Conservation (phyloP, 2,888 invertebrate species). For the Philopedon plagiatum region DNA sequence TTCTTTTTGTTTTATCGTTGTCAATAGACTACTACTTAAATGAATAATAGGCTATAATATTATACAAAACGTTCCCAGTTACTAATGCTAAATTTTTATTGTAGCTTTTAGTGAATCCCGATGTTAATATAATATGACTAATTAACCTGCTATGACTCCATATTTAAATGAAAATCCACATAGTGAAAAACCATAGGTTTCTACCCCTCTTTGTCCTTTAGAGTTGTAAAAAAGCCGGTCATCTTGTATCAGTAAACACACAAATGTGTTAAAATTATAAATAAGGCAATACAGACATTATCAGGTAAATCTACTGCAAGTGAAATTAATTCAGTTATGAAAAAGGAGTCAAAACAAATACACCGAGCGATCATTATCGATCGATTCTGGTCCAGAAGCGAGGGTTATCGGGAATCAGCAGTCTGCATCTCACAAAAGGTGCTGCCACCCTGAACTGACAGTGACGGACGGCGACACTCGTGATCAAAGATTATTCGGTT, state of each 20-base stretch:
- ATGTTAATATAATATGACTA: too few species aligned
- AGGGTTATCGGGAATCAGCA: slow-evolving; percentile 55
- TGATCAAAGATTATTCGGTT: slow-evolving; percentile 56
- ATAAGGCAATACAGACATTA: background rate
- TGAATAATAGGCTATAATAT: too few species aligned
- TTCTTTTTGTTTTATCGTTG: too few species aligned
- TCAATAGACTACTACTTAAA: too few species aligned
- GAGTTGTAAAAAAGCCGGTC: background rate
- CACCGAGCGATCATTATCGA: slow-evolving; percentile 34
- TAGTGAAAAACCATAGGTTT: too few species aligned
- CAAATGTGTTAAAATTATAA: background rate
- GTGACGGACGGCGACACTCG: slow-evolving; percentile 60
- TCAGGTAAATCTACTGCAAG: background rate
- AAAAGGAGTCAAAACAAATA: slow-evolving; percentile 9
- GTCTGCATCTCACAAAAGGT: slow-evolving; percentile 56
- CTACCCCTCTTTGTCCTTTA: background rate
- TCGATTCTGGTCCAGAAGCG: slow-evolving; percentile 41
- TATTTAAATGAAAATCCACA: too few species aligned
- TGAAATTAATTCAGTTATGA: background rate
- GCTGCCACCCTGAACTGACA: slow-evolving; percentile 60
- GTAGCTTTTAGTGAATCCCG: too few species aligned
- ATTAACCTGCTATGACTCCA: too few species aligned
- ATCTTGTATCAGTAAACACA: background rate
- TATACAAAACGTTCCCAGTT: too few species aligned
- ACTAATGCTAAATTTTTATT: too few species aligned